A percentile compares a stretch with the other conserved stretches of the same genome.
Evolutionary conservation across 2,888 invertebrate genomes (phyloP).

Genomic region (Yponomeuta sedellus): DNA sequence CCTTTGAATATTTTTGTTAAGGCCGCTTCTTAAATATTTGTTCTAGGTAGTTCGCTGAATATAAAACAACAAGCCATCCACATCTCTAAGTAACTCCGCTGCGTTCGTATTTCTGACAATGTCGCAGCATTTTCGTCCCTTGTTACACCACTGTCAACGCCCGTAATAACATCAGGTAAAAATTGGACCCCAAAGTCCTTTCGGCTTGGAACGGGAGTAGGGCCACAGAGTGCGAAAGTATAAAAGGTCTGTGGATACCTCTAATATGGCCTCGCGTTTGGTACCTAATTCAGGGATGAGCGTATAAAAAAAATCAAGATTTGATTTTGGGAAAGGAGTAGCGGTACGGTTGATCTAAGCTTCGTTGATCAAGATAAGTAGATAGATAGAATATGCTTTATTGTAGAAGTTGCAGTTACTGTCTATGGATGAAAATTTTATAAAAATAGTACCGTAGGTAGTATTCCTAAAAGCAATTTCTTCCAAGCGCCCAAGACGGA

Average conservation of each 20-base stretch:
- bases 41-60: background rate
- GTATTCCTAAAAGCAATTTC: too few species aligned
- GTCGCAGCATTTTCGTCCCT: slow-evolving; percentile 49
- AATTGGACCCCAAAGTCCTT: slow-evolving; percentile 58
- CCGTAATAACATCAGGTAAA: slow-evolving; percentile 69
- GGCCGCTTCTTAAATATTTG: too few species aligned
- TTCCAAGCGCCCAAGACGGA: too few species aligned
- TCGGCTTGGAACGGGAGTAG: slow-evolving; percentile 44
- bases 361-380: too few species aligned
- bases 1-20: too few species aligned
- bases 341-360: too few species aligned
- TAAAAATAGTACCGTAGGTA: too few species aligned
- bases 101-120: slow-evolving; percentile 39
- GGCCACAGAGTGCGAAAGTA: background rate
- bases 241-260: background rate
- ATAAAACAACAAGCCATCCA: background rate
- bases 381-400: too few species aligned
- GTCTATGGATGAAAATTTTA: too few species aligned
- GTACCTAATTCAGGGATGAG: background rate
- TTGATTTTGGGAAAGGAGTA: too few species aligned
- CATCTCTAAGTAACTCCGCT: background rate
- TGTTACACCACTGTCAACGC: slow-evolving; percentile 63
- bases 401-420: too few species aligned
- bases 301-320: background rate
- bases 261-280: background rate